Conservation (phyloP, 2,113 vertebrate genomes). For the Strigops habroptila region DNA sequence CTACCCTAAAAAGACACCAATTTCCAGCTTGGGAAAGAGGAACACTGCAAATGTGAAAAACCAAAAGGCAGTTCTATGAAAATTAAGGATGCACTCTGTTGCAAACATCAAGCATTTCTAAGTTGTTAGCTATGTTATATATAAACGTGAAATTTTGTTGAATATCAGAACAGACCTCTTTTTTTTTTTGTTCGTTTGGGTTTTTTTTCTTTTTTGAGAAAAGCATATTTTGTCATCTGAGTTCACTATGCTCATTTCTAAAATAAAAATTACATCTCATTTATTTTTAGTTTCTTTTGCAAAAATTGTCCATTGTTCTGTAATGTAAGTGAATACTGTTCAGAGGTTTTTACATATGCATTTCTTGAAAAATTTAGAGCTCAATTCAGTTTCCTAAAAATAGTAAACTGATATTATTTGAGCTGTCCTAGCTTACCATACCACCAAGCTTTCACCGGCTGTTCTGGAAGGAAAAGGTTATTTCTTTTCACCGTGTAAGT, state of each 20-base stretch:
- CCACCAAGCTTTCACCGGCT: neutral
- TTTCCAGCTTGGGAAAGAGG: neutral
- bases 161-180: neutral
- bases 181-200: neutral
- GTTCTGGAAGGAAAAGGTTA: neutral
- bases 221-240: neutral
- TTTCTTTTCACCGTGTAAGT: neutral
- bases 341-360: fast-evolving
- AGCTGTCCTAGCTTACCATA: neutral
- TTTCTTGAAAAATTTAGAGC: neutral
- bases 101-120: neutral
- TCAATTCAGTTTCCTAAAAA: neutral
- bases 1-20: neutral
- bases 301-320: neutral
- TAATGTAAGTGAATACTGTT: neutral
- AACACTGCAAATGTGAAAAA: neutral
- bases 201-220: neutral
- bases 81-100: neutral
- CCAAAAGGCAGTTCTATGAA: neutral
- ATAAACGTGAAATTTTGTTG: neutral
- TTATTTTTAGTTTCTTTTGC: neutral
- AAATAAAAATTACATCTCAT: neutral
- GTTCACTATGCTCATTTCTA: neutral
- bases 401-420: neutral
- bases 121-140: neutral